Evolutionary conservation across 1,140 invertebrate genomes (phyloP), one percentile per base, ranked within the genome.

Genomic region (Drosophila murphyi): DNA sequence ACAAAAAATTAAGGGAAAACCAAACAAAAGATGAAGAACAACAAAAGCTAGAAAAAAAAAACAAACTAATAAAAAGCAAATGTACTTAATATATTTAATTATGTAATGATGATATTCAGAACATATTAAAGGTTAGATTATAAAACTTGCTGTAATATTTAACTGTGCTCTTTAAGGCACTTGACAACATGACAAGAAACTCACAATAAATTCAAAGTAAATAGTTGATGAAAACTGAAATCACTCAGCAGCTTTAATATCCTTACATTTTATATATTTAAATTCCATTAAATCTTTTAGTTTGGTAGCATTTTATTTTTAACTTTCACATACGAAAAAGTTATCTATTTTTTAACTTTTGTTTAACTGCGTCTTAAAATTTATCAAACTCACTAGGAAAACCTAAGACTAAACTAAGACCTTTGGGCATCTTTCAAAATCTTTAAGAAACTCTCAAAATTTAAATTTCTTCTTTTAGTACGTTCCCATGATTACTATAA

Each of bases 201-300:
- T 83, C 68, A 86, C 82, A 86, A 86, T 86, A 86, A 86, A 86
- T 77, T 87, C 71, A 72, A 86, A 86, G 72, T 85, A 80, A 80
- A 86, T 71, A 75, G 73, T 72, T 76, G 65, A 74, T 56, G 51
- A 69, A 68, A 68, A 73, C 34, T 68, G 56, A 60, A 29, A 28
- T 32, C 5, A 56, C 5, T 34, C 20, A 20, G 20, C 20, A 20
- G 20, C 20, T 20, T 20, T 20, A 20, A 20, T 20, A 20, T 20
- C 20, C 20, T 20, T 20, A 20, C 1, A 20, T 20, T 20, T 20
- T 20, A 20, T 20, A 20, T 20, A 1, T 20, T 20, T 20, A 20
- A 20, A 20, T 20, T 20, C 20, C 20, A 20, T 20, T 20, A 20
- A 20, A 20, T 20, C 20, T 20, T 20, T 20, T 20, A 20, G 1